phyloP scores from a whole-genome alignment of 1,140 invertebrate species.

The Aleiodes sp. region DNA sequence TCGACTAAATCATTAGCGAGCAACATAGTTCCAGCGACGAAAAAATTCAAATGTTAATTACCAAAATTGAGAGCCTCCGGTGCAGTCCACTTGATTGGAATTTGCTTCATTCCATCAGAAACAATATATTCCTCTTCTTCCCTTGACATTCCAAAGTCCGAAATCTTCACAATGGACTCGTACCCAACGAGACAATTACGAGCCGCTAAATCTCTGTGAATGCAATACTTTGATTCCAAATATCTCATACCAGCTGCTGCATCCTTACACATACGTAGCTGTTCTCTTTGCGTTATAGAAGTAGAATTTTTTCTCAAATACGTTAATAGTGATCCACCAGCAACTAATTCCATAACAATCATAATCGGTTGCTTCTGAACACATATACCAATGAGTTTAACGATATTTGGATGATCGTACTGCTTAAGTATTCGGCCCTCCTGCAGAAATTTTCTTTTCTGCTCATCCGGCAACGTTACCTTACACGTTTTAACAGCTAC shows the following conservation, averaged over 20 bases:
- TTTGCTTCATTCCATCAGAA: conserved; percentile 97
- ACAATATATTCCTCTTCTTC: conserved; percentile 98
- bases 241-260: conserved; percentile 95
- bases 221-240: conserved; percentile 95
- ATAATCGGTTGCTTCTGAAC: conserved; percentile 98
- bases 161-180: conserved; percentile 93
- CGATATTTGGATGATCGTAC: conserved; percentile 96
- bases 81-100: conserved; percentile 98
- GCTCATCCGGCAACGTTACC: conserved; percentile 92
- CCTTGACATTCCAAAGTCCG: conserved; percentile 97
- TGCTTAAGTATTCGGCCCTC: conserved; percentile 96
- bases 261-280: conserved; percentile 92
- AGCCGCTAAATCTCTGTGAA: conserved; percentile 95
- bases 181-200: conserved; percentile 91
- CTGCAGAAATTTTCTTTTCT: conserved; percentile 95
- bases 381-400: conserved; percentile 96
- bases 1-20: too few relatives aligned
- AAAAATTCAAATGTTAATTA: conserved; percentile 51
- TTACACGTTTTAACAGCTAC: conserved; percentile 97
- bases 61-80: conserved; percentile 96
- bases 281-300: conserved; percentile 74
- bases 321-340: conserved; percentile 88
- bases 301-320: conserved; percentile 84
- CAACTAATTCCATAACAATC: conserved; percentile 99
- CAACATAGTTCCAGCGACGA: too few relatives aligned